These are phyloP conservation scores for Creontiades dilutus DNA, from an alignment of 2,888 invertebrate genomes.

Conservation along the genomic window DNA sequence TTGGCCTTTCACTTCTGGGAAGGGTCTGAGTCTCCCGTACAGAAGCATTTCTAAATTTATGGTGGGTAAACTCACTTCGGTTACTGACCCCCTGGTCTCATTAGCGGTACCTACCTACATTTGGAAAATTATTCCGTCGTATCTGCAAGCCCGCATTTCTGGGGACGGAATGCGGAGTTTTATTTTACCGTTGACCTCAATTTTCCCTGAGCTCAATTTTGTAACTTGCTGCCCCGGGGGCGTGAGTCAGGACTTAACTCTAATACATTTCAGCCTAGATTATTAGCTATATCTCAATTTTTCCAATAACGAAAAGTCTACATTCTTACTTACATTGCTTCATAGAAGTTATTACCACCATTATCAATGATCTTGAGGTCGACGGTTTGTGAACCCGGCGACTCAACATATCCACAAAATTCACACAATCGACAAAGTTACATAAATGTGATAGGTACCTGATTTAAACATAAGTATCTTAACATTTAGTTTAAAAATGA, in stretches of 20 bases:
- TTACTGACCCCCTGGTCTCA: slow-evolving; percentile 33
- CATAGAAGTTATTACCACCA: too few relatives aligned
- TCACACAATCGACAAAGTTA: too few relatives aligned
- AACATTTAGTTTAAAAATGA: too few relatives aligned
- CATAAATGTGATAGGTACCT: too few relatives aligned
- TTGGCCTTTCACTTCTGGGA: slow-evolving; percentile 33
- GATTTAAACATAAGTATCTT: too few relatives aligned
- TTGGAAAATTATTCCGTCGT: neutral
- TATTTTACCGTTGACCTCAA: slow-evolving; percentile 11
- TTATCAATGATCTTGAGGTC: too few relatives aligned
- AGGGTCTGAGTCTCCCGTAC: neutral
- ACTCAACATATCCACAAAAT: too few relatives aligned
- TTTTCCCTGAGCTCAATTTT: slow-evolving; percentile 17
- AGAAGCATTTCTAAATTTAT: slow-evolving; percentile 50
- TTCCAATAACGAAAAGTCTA: too few relatives aligned
- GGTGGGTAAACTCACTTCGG: neutral
- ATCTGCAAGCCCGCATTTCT: neutral
- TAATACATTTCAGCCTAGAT: neutral
- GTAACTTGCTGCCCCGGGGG: neutral
- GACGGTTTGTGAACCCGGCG: too few relatives aligned
- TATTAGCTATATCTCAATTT: neutral
- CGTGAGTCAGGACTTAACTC: neutral
- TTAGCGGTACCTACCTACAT: slow-evolving; percentile 35
- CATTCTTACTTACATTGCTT: too few relatives aligned
- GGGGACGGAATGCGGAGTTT: slow-evolving; percentile 6